Percentiles rank a stretch among this genome's conserved stretches.
phyloP scores from a whole-genome alignment of 2,797 vertebrate species.

The Notolepis coatsorum region DNA sequence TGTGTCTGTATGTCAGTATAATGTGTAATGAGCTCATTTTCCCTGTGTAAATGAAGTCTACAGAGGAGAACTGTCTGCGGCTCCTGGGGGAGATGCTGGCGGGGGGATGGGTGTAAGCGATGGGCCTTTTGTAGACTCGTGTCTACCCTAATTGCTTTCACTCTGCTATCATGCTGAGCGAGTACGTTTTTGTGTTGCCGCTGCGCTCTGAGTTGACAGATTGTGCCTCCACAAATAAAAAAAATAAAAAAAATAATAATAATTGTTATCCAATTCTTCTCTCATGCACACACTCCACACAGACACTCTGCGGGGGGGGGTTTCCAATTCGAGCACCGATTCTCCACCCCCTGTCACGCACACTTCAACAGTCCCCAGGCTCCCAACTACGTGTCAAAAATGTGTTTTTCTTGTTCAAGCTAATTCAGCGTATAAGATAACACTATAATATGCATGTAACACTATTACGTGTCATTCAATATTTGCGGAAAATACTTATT shows the following conservation, averaged over 20 bases:
- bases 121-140: constrained; percentile 1
- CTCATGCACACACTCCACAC: constrained; percentile 13
- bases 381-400: no score
- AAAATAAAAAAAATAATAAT: no score
- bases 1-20: not conserved
- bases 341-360: not conserved
- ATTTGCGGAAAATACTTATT: no score
- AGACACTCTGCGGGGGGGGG: constrained; percentile 31
- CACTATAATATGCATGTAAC: no score
- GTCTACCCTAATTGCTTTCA: constrained; percentile 11
- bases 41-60: not conserved
- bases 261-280: not conserved
- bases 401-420: no score
- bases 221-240: constrained; percentile 13
- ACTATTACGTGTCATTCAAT: no score
- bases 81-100: not conserved
- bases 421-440: no score
- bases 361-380: not conserved
- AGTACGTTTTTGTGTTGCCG: not conserved
- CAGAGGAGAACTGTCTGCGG: not conserved
- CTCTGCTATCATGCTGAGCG: not conserved
- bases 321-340: constrained; percentile 16
- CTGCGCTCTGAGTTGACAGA: constrained; percentile 7
- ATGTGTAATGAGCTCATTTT: constrained; percentile 9
- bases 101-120: not conserved